A percentile compares a stretch with the other conserved stretches of the same genome.
Conservation (phyloP, 1,140 invertebrate genomes). For the Pseudachorutes palmiensis region DNA sequence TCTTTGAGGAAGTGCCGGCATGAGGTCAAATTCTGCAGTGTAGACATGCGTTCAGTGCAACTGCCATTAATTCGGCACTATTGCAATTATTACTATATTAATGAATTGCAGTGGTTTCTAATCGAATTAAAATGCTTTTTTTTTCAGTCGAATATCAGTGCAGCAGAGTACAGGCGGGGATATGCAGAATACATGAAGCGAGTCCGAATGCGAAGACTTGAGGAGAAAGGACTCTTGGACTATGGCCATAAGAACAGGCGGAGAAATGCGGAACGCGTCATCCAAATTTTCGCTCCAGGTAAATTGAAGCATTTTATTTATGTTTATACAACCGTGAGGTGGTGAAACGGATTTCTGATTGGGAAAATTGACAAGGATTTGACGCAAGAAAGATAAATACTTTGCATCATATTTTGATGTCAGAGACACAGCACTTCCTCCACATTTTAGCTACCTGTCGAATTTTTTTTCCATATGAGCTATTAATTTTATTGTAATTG, state of each 20-base stretch:
- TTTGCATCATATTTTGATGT: too few relatives aligned
- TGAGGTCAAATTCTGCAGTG: too few relatives aligned
- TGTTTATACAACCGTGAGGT: not conserved
- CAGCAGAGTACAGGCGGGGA: conserved; percentile 26
- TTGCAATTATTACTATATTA: not conserved
- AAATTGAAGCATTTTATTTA: not conserved
- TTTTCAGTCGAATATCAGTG: conserved; percentile 28
- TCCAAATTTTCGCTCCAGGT: conserved; percentile 18
- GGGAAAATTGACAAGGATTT: not conserved
- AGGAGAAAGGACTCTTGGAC: conserved; percentile 5
- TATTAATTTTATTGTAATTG: too few relatives aligned
- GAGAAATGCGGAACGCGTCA: conserved; percentile 18
- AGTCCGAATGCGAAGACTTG: conserved; percentile 20
- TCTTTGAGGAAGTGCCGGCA: too few relatives aligned
- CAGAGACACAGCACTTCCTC: too few relatives aligned
- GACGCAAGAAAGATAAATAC: too few relatives aligned
- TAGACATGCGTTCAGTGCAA: too few relatives aligned
- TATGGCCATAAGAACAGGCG: conserved; percentile 22
- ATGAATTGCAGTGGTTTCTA: too few relatives aligned
- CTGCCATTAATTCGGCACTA: not conserved
- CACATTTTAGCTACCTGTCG: too few relatives aligned
- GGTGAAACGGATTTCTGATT: not conserved
- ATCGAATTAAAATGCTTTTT: conserved; percentile 9
- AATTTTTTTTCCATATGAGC: too few relatives aligned
- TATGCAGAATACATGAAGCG: conserved; percentile 31